Evolutionary conservation across 53 echinoderm and acorn worm genomes (phyloP).

Genomic region (Paelopatides confundens): DNA sequence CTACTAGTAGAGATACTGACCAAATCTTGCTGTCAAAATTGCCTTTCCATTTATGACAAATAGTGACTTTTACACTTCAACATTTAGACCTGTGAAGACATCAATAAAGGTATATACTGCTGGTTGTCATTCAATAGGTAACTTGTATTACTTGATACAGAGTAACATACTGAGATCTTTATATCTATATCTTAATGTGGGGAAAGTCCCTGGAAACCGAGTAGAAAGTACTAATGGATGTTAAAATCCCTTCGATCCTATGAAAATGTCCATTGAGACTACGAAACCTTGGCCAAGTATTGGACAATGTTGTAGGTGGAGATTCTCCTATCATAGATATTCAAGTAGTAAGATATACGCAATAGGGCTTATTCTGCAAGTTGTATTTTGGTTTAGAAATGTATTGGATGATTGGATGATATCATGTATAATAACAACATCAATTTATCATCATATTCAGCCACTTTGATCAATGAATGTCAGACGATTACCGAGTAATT

Average conservation of each 20-base stretch:
- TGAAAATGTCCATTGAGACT: background rate
- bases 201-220: constrained; percentile 28
- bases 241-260: background rate
- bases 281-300: background rate
- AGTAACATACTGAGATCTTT: constrained; percentile 17
- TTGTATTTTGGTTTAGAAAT: no score
- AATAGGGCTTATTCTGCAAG: constrained; percentile 44
- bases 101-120: no score
- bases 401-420: no score
- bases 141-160: constrained; percentile 31
- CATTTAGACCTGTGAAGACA: no score
- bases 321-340: constrained; percentile 21
- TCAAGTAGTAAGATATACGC: background rate
- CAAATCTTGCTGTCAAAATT: no score
- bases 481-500: no score
- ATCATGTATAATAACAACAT: no score
- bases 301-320: background rate
- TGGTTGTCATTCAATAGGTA: background rate
- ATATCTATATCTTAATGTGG: constrained; percentile 6
- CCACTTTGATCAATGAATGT: no score
- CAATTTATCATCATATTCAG: no score
- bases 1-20: no score
- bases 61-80: no score
- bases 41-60: no score
- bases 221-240: constrained; percentile 23